These are phyloP conservation scores for Polyploca ridens DNA, from an alignment of 2,888 invertebrate species.

Conservation along the genomic window DNA sequence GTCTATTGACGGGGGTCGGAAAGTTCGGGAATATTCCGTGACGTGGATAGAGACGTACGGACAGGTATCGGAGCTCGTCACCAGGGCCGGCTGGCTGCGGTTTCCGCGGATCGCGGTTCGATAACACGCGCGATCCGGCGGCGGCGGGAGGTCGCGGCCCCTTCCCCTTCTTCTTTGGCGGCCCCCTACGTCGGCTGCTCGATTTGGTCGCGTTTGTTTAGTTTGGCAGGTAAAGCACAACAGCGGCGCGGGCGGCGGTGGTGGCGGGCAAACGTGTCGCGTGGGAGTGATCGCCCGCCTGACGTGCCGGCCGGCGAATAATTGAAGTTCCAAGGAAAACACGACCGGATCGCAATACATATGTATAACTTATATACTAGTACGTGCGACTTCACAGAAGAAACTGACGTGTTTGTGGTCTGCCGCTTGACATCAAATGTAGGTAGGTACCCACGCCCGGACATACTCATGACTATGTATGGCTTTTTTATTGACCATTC, in stretches of 20 bases:
- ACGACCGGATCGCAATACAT: constrained; percentile 23
- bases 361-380: constrained; percentile 3
- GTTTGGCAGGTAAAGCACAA: constrained; percentile 75
- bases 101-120: constrained; percentile 59
- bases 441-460: neutral
- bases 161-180: constrained; percentile 33
- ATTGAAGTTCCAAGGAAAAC: constrained; percentile 50
- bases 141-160: constrained; percentile 26
- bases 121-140: constrained; percentile 48
- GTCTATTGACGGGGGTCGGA: constrained; percentile 58
- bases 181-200: constrained; percentile 29
- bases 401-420: constrained; percentile 12
- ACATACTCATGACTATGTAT: neutral
- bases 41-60: constrained; percentile 36
- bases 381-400: neutral
- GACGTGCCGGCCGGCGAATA: constrained; percentile 53
- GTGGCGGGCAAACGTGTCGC: constrained; percentile 48
- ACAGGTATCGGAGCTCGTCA: constrained; percentile 38
- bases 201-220: constrained; percentile 57
- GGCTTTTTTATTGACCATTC: neutral
- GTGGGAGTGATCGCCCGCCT: constrained; percentile 55
- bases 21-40: constrained; percentile 43
- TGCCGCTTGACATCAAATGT: constrained; percentile 3
- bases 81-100: constrained; percentile 54
- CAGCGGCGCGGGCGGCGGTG: constrained; percentile 30